Base-by-base conservation (phyloP, 92 coral and sea anemone species). In the Phenganax marumi region DNA sequence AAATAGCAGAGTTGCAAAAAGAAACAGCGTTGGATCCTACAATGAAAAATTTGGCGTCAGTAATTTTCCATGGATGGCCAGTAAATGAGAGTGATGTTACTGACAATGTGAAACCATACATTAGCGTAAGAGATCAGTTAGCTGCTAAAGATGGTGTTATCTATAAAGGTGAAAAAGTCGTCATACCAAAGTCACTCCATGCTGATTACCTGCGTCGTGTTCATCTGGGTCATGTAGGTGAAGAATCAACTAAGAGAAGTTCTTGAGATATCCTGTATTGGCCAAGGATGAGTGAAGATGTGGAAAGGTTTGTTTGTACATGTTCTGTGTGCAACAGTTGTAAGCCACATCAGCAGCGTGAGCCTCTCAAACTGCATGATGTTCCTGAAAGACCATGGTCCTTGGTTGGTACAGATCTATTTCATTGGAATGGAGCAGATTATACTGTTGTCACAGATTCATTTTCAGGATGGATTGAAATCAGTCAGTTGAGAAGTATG, bases 61-160 rank as follows among this genome's bases (percentile, higher is more conserved):
- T 76, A 23, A 90, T 84, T 76, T 39, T 90, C 50, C 46, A 52
- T 51, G 89, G 93, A 60, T 87, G 90, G 89, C 90, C 89, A 54
- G 90, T 50, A 53, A 76, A 12, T 53, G 79, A 64, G 48, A 49
- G 60, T 12, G 71, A 75, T 52, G 83, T 88, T 33, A 71, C 76
- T 19, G 22, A 23, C 12, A 85, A 72, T 24, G 43, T 88, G 56
- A 58, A 65, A 17, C 78, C 69, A 39, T 87, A 90, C 49, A 84
- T 84, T 49, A 66, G 39, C 51, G 18, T 86, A 46, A 56, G 90
- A 52, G 90, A 90, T 51, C 82, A 87, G 63, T 66, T 90, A 25
- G 84, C 88, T 13, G 79, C 76, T 3, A 83, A 74, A 50, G 89
- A 88, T 53, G 88, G 93, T 69, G 76, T 90, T 26, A 72, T 90